phyloP scores from a whole-genome alignment of 1,140 invertebrate species.

The Diabrotica virgifera region DNA sequence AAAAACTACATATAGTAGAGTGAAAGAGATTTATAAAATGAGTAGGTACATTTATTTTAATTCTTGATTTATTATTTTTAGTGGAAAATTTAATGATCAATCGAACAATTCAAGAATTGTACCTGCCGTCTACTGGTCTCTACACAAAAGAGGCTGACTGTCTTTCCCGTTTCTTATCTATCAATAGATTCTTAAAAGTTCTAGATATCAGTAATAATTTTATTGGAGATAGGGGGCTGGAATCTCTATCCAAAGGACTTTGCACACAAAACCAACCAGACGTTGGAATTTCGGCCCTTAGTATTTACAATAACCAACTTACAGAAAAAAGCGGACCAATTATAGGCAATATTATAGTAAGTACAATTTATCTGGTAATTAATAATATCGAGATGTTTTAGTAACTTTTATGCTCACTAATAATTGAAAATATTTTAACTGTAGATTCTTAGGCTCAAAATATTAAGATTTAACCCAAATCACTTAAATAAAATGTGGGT shows the following conservation, averaged over 20 bases:
- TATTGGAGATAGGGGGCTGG: constrained; percentile 44
- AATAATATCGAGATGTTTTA: not conserved
- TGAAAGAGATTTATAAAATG: no score
- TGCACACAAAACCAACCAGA: constrained; percentile 32
- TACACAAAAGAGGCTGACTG: constrained; percentile 44
- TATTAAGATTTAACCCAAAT: no score
- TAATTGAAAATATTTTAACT: no score
- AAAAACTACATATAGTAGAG: no score
- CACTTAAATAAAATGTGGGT: no score
- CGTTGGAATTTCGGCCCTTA: constrained; percentile 38
- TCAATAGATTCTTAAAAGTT: constrained; percentile 39
- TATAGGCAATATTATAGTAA: constrained; percentile 43
- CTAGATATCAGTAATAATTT: constrained; percentile 46
- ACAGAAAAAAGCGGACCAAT: constrained; percentile 41
- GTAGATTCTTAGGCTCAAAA: no score
- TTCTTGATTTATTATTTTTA: constrained; percentile 24
- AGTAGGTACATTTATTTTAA: not conserved
- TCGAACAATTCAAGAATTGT: constrained; percentile 38
- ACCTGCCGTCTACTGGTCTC: constrained; percentile 41
- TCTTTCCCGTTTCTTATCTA: constrained; percentile 37
- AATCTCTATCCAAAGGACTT: constrained; percentile 40
- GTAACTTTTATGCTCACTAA: no score
- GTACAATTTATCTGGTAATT: constrained; percentile 17
- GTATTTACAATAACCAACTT: constrained; percentile 44
- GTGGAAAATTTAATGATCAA: constrained; percentile 40